Percentiles rank a stretch among this genome's conserved stretches.
Conservation (phyloP, 2,888 invertebrate genomes). For the Monochamus alternatus region DNA sequence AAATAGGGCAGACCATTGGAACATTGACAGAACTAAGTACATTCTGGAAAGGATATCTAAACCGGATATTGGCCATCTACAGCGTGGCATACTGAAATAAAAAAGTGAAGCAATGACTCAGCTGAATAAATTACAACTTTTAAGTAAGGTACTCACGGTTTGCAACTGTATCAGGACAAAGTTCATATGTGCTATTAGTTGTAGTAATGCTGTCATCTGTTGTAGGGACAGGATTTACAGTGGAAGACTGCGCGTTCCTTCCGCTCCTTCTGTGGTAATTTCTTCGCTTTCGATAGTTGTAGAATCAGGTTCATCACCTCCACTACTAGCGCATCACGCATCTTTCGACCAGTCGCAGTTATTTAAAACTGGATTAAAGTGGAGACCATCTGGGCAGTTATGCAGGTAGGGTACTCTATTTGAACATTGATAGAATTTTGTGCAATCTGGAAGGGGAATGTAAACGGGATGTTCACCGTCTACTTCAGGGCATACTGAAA, state of each 20-base stretch:
- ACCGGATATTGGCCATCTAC: conserved; percentile 40
- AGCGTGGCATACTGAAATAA: conserved; percentile 36
- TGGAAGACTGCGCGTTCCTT: too few relatives aligned
- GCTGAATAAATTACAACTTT: too few relatives aligned
- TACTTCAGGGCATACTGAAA: conserved; percentile 41
- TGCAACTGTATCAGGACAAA: background rate
- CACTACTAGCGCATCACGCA: conserved; percentile 39
- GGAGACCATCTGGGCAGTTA: conserved; percentile 47
- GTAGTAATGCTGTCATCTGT: background rate
- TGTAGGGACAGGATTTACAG: background rate
- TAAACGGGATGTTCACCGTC: conserved; percentile 44
- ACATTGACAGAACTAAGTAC: conserved; percentile 51
- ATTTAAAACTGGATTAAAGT: conserved; percentile 46
- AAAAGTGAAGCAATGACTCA: background rate
- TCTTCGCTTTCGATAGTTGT: too few relatives aligned
- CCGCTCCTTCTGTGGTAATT: too few relatives aligned
- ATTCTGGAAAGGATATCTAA: conserved; percentile 46
- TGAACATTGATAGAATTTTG: conserved; percentile 51
- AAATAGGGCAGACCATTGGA: conserved; percentile 53
- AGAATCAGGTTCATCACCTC: background rate
- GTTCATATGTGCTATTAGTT: background rate
- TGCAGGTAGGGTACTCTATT: conserved; percentile 49
- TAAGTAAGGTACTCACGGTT: background rate
- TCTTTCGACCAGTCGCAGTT: conserved; percentile 42
- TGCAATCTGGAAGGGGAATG: conserved; percentile 46